A percentile compares a stretch with the other conserved stretches of the same genome.
Conservation (phyloP, 37 sponge, comb jelly and placozoan species). For the Oopsacas minuta region DNA sequence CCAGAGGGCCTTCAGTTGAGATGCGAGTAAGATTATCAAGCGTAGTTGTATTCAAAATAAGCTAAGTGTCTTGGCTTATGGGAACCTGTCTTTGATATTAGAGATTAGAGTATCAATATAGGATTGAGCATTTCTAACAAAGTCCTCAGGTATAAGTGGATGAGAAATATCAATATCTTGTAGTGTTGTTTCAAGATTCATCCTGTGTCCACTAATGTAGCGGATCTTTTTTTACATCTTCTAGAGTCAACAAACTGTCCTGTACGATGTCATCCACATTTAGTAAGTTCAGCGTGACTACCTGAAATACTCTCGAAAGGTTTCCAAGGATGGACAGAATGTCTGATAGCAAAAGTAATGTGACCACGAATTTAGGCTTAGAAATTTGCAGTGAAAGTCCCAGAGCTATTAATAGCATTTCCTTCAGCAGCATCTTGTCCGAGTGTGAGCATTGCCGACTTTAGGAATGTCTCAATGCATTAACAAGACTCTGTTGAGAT, state of each 20-base stretch:
- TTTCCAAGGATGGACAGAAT: neutral
- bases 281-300: neutral
- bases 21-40: neutral
- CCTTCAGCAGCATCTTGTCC: conserved; percentile 26
- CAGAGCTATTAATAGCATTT: conserved; percentile 26
- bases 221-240: neutral
- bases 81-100: conserved; percentile 8
- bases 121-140: neutral
- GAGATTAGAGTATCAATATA: neutral
- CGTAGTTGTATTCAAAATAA: neutral
- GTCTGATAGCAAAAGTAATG: conserved; percentile 18
- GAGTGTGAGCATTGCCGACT: neutral
- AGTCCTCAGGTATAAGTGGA: neutral
- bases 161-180: neutral
- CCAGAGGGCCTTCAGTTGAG: neutral
- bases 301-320: neutral
- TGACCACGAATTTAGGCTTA: neutral
- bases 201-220: neutral
- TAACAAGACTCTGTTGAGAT: conserved; percentile 25
- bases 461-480: conserved; percentile 19
- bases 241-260: neutral
- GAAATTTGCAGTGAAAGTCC: neutral
- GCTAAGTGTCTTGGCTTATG: conserved; percentile 1
- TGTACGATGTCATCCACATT: neutral
- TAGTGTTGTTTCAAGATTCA: neutral